These are phyloP conservation scores for Leptopilina boulardi DNA, from an alignment of 1,140 invertebrate species.

Conservation along the genomic window DNA sequence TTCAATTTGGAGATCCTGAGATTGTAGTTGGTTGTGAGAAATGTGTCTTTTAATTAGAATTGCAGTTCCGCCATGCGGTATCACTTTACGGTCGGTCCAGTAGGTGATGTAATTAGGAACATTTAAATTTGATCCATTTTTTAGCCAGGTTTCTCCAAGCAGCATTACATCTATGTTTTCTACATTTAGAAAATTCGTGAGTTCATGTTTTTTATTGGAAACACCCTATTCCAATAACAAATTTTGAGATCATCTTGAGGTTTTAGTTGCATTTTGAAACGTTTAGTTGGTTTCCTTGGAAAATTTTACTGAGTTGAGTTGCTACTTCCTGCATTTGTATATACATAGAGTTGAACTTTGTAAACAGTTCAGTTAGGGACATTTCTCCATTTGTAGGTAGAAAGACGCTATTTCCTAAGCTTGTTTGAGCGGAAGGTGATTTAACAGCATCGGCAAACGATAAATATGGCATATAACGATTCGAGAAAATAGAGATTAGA, in stretches of 20 bases:
- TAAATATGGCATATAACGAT: no score
- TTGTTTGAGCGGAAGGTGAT: no score
- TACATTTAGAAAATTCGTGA: not conserved
- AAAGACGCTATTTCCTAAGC: no score
- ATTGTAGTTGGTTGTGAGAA: not conserved
- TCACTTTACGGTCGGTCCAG: not conserved
- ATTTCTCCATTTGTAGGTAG: no score
- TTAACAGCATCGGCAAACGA: no score
- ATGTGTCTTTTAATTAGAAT: not conserved
- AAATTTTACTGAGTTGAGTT: not conserved
- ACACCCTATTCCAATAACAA: not conserved
- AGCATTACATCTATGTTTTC: not conserved
- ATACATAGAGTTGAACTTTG: no score
- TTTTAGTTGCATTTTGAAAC: not conserved
- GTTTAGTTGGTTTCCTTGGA: not conserved
- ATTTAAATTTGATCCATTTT: not conserved
- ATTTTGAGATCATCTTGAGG: not conserved
- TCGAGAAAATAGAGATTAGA: no score
- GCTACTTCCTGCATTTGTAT: no score
- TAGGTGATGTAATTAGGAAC: not conserved
- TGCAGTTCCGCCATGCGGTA: not conserved
- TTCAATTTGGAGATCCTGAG: not conserved
- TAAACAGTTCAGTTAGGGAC: no score
- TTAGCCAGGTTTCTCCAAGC: not conserved
- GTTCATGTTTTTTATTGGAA: not conserved